phyloP scores from a whole-genome alignment of 2,888 invertebrate species.

The Chrysolina americana region DNA sequence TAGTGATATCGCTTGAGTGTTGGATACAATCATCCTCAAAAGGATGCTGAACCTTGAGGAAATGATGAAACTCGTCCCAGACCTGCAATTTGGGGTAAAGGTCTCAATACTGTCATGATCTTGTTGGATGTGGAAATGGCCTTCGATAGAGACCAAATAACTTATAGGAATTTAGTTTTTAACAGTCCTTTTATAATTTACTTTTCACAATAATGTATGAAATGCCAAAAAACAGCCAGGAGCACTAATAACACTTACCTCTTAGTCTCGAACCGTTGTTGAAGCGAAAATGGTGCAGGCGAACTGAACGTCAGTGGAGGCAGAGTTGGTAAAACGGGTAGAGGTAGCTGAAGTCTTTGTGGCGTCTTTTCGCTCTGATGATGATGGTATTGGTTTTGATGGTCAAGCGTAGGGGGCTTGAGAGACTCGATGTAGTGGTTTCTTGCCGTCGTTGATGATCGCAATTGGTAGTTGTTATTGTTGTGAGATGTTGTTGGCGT shows the following conservation, averaged over 20 bases:
- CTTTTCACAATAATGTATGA: too few species aligned
- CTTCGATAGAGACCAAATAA: too few species aligned
- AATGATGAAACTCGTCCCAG: too few species aligned
- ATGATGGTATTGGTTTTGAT: conserved; percentile 53
- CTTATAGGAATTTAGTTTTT: too few species aligned
- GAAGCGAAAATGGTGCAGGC: conserved; percentile 66
- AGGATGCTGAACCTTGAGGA: too few species aligned
- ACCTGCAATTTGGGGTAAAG: too few species aligned
- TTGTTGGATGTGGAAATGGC: too few species aligned
- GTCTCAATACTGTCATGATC: too few species aligned
- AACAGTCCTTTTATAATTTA: too few species aligned
- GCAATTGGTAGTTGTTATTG: conserved; percentile 35
- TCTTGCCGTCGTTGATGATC: conserved; percentile 37
- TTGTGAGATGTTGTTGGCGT: conserved; percentile 34
- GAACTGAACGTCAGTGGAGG: conserved; percentile 67
- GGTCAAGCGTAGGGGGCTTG: conserved; percentile 50
- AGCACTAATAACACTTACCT: conserved; percentile 41
- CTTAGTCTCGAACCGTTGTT: conserved; percentile 65
- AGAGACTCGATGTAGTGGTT: conserved; percentile 48
- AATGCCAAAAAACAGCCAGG: too few species aligned
- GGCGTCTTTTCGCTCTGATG: conserved; percentile 62
- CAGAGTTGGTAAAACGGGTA: conserved; percentile 64
- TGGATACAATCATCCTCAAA: too few species aligned
- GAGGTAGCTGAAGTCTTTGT: conserved; percentile 62
- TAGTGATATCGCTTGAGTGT: too few species aligned